phyloP scores from a whole-genome alignment of 2,888 invertebrate genomes.

The Hemithea aestivaria region DNA sequence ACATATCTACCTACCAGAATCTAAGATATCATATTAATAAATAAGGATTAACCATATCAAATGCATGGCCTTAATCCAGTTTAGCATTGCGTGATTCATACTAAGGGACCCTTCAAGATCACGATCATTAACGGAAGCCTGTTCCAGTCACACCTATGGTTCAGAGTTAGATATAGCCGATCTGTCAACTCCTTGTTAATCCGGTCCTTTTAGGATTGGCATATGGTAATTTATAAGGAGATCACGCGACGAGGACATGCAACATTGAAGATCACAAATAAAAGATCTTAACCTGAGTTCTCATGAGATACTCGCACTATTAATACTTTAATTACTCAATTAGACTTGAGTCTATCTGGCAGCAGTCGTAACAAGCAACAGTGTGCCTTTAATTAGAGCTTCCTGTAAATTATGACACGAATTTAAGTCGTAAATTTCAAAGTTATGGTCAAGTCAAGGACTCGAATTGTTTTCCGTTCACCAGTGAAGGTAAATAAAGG shows the following conservation, averaged over 20 bases:
- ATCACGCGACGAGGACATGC: slow-evolving; percentile 10
- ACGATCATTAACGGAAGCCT: slow-evolving; percentile 1
- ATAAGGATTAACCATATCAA: not conserved
- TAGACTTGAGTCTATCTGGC: no score
- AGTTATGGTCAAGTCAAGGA: no score
- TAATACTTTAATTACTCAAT: no score
- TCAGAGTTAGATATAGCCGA: slow-evolving; percentile 2
- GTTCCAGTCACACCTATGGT: slow-evolving; percentile 4
- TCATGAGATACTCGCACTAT: no score
- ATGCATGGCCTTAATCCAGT: not conserved
- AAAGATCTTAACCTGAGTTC: not conserved
- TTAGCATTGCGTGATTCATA: no score
- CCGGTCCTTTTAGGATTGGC: slow-evolving; percentile 6
- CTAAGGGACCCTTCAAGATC: slow-evolving; percentile 1
- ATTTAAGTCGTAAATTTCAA: no score
- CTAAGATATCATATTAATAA: not conserved
- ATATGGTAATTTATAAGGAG: slow-evolving; percentile 11
- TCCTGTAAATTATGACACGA: no score
- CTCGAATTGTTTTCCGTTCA: no score
- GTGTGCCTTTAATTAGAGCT: no score
- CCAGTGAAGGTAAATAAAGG: no score
- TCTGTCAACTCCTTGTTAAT: slow-evolving; percentile 12
- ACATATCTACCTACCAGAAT: no score
- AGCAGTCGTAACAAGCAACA: no score
- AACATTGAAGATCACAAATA: slow-evolving; percentile 4